phyloP scores from a whole-genome alignment of 2,888 invertebrate genomes.

The Clistopyga incitator region DNA sequence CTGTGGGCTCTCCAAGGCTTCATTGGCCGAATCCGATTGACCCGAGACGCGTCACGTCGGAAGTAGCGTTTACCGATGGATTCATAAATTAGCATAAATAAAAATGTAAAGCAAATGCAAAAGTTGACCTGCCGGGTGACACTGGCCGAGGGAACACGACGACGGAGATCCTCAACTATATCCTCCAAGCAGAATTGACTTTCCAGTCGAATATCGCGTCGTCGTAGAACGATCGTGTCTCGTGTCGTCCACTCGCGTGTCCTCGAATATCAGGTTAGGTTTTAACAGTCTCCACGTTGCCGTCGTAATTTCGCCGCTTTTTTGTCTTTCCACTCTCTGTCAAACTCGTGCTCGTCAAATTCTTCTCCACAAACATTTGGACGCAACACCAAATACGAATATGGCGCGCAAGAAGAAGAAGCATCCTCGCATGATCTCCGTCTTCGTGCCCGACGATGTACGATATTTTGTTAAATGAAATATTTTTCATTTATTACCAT shows the following conservation, averaged over 20 bases:
- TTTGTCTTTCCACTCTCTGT: slow-evolving; percentile 10
- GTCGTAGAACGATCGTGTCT: slow-evolving; percentile 57
- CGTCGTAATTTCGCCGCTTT: background rate
- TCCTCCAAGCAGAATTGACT: slow-evolving; percentile 36
- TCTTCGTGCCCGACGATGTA: slow-evolving; percentile 82
- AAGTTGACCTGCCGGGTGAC: slow-evolving; percentile 82
- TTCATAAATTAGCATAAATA: slow-evolving; percentile 83
- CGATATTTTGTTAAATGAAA: slow-evolving; percentile 52
- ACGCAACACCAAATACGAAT: slow-evolving; percentile 28
- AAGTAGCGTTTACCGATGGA: slow-evolving; percentile 70
- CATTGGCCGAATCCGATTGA: slow-evolving; percentile 70
- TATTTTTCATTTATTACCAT: slow-evolving; percentile 21
- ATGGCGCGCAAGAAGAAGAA: slow-evolving; percentile 82
- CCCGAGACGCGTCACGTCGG: slow-evolving; percentile 63
- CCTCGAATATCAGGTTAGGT: slow-evolving; percentile 54
- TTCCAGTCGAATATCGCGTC: slow-evolving; percentile 56
- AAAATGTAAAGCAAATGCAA: slow-evolving; percentile 79
- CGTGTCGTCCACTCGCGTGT: slow-evolving; percentile 50
- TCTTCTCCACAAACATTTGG: slow-evolving; percentile 13
- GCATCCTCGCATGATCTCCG: slow-evolving; percentile 80
- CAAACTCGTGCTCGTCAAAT: slow-evolving; percentile 15
- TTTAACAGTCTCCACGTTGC: background rate
- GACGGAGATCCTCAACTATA: slow-evolving; percentile 45
- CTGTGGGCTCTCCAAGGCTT: slow-evolving; percentile 35
- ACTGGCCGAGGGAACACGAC: slow-evolving; percentile 66